phyloP scores from a whole-genome alignment of 2,888 invertebrate species.

The Cephus runcator region DNA sequence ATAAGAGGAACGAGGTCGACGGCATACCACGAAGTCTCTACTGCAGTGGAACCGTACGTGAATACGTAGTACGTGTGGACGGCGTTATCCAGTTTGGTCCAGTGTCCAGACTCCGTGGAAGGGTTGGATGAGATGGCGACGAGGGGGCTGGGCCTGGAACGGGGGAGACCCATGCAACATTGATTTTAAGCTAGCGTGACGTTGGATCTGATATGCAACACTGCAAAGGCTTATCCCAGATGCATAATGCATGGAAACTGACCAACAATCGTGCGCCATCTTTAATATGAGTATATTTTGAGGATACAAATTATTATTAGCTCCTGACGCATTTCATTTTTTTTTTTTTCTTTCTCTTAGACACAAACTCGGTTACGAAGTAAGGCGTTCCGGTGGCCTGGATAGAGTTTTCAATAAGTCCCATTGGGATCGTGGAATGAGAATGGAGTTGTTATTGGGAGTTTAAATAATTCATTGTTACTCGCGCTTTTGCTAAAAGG shows the following conservation, averaged over 20 bases:
- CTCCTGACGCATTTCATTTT: background rate
- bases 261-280: background rate
- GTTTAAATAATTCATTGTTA: background rate
- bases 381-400: background rate
- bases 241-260: background rate
- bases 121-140: background rate
- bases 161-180: conserved; percentile 24
- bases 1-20: conserved; percentile 3
- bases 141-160: background rate
- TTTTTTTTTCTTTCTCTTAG: background rate
- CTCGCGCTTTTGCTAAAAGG: background rate
- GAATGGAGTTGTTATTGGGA: background rate
- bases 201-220: conserved; percentile 47
- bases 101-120: conserved; percentile 2
- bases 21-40: background rate
- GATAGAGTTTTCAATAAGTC: background rate
- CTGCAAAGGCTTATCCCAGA: conserved; percentile 33
- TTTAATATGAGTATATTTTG: background rate
- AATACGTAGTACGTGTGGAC: background rate
- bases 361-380: background rate
- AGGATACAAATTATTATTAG: background rate
- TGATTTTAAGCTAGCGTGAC: conserved; percentile 50
- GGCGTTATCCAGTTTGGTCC: conserved; percentile 1
- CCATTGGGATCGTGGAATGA: background rate
- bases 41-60: background rate